A percentile compares a stretch with the other conserved stretches of the same genome.
Evolutionary conservation across 2,888 invertebrate species (phyloP).

Genomic region (Scaptomyza parva): DNA sequence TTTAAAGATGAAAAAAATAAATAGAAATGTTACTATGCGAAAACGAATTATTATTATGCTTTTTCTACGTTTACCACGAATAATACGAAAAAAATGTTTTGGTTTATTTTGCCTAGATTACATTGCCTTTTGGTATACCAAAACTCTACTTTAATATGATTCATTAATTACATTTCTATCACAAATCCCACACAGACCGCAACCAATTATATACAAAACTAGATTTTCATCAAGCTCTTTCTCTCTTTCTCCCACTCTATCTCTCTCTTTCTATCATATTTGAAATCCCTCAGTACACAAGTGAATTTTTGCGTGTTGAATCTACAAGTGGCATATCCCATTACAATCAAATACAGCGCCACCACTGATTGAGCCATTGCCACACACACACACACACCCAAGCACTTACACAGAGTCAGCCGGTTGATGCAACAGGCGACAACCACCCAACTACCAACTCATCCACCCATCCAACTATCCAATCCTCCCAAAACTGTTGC

Average conservation of each 20-base stretch:
- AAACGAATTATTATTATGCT: too few species aligned
- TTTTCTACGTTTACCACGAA: too few species aligned
- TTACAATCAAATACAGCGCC: conserved; percentile 74
- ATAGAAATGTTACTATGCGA: too few species aligned
- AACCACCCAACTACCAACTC: conserved; percentile 2
- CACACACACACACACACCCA: conserved; percentile 3
- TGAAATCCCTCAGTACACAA: not conserved
- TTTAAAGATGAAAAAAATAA: not conserved
- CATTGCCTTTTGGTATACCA: not conserved
- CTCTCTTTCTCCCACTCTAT: not conserved
- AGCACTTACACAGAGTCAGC: conserved; percentile 28
- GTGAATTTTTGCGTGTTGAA: conserved; percentile 45
- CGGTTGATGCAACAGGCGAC: conserved; percentile 61
- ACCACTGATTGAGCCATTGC: conserved; percentile 79
- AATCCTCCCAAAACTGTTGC: conserved; percentile 6
- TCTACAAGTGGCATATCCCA: conserved; percentile 76
- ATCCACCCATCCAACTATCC: conserved; percentile 9
- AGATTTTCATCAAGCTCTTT: not conserved
- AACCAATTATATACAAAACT: not conserved
- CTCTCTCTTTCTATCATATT: conserved; percentile 10
- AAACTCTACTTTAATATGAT: not conserved
- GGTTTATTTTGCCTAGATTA: not conserved
- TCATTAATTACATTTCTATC: not conserved
- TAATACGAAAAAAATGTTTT: too few species aligned
- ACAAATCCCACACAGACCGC: not conserved